These are phyloP conservation scores for Myripristis murdjan DNA, from an alignment of 2,797 vertebrate species.

Conservation along the genomic window DNA sequence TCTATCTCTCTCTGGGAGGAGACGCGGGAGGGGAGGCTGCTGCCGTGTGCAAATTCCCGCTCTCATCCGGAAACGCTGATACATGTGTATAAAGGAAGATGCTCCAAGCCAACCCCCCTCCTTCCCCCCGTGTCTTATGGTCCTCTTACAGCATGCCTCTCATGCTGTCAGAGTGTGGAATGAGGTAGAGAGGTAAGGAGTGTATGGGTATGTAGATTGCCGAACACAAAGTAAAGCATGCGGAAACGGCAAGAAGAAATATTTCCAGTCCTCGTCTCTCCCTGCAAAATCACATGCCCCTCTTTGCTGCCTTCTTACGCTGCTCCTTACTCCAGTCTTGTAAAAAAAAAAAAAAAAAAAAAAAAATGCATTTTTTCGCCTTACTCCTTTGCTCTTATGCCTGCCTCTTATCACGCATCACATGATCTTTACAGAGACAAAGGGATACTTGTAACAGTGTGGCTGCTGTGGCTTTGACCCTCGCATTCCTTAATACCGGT, in stretches of 20 bases:
- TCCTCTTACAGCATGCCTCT: not conserved
- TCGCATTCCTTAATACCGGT: conserved; percentile 2
- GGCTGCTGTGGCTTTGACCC: conserved; percentile 45
- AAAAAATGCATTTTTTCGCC: conserved; percentile 31
- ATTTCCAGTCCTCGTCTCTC: too few species aligned
- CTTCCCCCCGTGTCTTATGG: not conserved
- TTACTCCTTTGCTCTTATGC: too few species aligned
- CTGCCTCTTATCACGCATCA: not conserved
- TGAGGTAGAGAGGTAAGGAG: not conserved
- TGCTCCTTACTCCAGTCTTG: conserved; percentile 14
- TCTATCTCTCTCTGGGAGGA: conserved; percentile 29
- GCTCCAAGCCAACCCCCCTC: too few species aligned
- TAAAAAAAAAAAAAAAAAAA: too few species aligned
- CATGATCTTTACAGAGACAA: conserved; percentile 34
- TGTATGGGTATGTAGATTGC: not conserved
- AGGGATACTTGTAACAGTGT: conserved; percentile 38
- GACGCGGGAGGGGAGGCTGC: conserved; percentile 26
- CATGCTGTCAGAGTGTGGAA: not conserved
- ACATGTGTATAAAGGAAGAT: conserved; percentile 14
- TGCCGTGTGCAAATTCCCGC: conserved; percentile 41
- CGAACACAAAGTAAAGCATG: too few species aligned
- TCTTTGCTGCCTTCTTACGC: conserved; percentile 13
- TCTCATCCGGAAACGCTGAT: conserved; percentile 7
- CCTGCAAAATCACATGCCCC: too few species aligned
- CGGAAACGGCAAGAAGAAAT: too few species aligned